Evolutionary conservation across 2,113 vertebrate species (phyloP), one percentile per base, ranked within the genome.

Genomic region (Rhea americana): DNA sequence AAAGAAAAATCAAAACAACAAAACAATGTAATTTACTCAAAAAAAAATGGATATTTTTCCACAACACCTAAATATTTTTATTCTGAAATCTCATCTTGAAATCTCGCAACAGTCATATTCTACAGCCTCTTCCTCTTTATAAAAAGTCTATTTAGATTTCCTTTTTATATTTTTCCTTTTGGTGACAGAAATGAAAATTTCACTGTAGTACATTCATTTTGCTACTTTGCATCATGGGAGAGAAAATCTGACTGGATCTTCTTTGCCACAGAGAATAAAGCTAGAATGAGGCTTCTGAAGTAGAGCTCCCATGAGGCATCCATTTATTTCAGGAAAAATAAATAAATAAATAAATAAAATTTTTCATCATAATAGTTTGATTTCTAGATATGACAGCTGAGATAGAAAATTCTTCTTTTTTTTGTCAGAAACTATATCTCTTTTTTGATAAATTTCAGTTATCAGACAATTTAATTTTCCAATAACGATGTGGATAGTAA

Each of bases 1-100:
- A 2, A 50, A 82, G 50, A 3, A 41, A 48, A 26, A 71, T 10
- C 48, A 7, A 6, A 47, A 68, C 32, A 50, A 16, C 35, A 26
- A 74, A 2, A 53, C 39, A 28, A 65, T 22, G 41, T 39, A 1
- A 0, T 71, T 91, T 90, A 43, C 3, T 2, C 32, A 5, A 4
- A 18, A 84, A 84, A 90, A 85, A 0, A 0, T 32, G 8, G 13
- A 55, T 9, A 32, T 74, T 90, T 76, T 22, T 70, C 25, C 63
- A 75, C 35, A 70, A 53, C 2, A n/a, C 3, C 53, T 66, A 68
- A 85, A 62, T 59, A 72, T 47, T 92, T 89, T 82, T 59, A 56
- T 81, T 58, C 13, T 77, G 35, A 70, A 90, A 77, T 70, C 3
- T 56, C 13, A 26, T 32, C 5, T 15, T n/a, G 24, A 62, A 82